Base-by-base conservation (phyloP, 2,113 vertebrate species). In the Dicentrarchus labrax region DNA sequence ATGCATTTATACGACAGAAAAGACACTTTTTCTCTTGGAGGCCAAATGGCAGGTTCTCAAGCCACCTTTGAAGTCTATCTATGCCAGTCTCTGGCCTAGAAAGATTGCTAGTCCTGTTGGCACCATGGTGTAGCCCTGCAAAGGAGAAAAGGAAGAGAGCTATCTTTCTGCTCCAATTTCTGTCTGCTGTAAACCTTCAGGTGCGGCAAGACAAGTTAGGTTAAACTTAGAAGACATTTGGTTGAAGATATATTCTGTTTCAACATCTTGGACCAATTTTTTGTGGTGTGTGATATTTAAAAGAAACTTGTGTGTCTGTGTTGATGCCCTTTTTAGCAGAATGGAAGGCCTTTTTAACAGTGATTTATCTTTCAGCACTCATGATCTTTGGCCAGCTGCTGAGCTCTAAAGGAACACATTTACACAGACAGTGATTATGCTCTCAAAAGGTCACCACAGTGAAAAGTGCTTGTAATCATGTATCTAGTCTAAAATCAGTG, bases 361-460 rank as follows among this genome's bases (percentile, higher is more conserved):
- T n/a, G 7, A 59, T 80, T 68, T 51, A 72, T 82, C 61, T 69
- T 59, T 10, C 36, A 48, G n/a, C 1, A 9, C 13, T 61, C 3
- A 8, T 45, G 48, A 76, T 61, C 78, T 83, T 73, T 86, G 45
- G 48, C 22, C 65, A 56, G 21, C 69, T 65, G 54, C 71, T 59
- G 73, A 64, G 47, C 66, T 73, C 38, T 24, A 60, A 75, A 72
- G 36, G 67, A 76, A 62, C 69, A 82, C 54, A 85, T 93, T 86
- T 82, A 75, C 74, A 67, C 68, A 80, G 53, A 53, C 65, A 54
- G 72, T 70, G 66, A 88, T 88, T 84, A 90, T 38, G 39, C 53
- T 79, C 79, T 86, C 56, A 21, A 84, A 90, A 91, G 85, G 85
- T 89, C 88, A 85, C 11, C 38, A 10, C 69, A 68, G 72, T 12